Base-by-base conservation (phyloP, 2,113 vertebrate species). In the Megaceryle torquata region DNA sequence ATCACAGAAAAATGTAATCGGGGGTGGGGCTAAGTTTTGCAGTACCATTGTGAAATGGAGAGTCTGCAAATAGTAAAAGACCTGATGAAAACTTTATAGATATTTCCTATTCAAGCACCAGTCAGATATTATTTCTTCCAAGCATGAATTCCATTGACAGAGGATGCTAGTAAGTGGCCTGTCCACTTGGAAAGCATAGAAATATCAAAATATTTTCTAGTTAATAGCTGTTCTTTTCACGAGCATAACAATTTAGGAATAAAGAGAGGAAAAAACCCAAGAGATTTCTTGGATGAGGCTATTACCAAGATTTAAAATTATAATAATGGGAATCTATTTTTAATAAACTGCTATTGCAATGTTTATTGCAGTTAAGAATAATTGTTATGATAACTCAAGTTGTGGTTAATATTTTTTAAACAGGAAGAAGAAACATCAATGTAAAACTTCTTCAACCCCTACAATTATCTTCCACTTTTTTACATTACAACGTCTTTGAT, bases 261-360 rank as follows among this genome's bases (percentile, higher is more conserved):
- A 91, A 86, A 89, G 74, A 92, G 53, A 84, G 61, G n/a, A 51
- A 82, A 91, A 95, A 91, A 67, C 61, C 46, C 64, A 89, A 80
- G 54, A 92, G 81, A n/a, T 54, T 92, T 82, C 46, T 86, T 88
- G 82, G 79, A 75, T 88, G 82, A 83, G 71, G 68, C 72, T 88
- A 86, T 96, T 94, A 92, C 22, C 1, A 24, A 96, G 88, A 96
- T 94, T 95, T 96, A 96, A 93, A 94, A 94, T 82, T 43, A 94
- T 65, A 94, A 95, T 94, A 96, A 94, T 1, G 1, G 46, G 51
- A 88, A 94, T 84, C 82, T 94, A 75, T 90, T 97, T 96, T 95
- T 96, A 96, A 96, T 94, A 95, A 96, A 86, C 64, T 86, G 70
- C 48, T 86, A 54, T 28, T 57, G 86, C 61, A 75, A 31, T 92